These are phyloP conservation scores for Atherinosoma microstoma DNA, from an alignment of 2,797 vertebrate species.

Conservation along the genomic window DNA sequence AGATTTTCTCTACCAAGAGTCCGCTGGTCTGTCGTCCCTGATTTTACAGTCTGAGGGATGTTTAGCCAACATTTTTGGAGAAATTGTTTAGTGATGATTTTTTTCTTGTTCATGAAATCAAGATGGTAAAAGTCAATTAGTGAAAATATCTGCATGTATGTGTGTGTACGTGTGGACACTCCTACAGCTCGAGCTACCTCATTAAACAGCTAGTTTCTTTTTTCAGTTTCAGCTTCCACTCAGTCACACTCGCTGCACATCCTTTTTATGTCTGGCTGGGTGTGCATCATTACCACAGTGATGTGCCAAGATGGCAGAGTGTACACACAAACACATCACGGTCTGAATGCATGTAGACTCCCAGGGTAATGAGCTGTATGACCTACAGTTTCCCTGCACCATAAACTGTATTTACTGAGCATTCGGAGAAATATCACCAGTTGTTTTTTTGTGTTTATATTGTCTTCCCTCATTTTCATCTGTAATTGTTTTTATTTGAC, in stretches of 20 bases:
- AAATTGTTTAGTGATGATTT: too few relatives aligned
- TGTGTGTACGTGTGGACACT: background rate
- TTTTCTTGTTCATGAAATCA: too few relatives aligned
- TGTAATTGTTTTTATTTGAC: background rate
- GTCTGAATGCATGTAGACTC: background rate
- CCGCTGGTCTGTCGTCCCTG: too few relatives aligned
- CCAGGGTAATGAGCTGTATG: background rate
- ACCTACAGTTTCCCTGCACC: background rate
- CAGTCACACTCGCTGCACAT: background rate
- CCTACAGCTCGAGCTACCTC: background rate
- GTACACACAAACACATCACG: background rate
- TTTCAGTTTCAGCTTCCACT: background rate
- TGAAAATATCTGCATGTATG: background rate
- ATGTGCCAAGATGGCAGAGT: background rate
- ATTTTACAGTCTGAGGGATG: too few relatives aligned
- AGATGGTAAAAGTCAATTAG: too few relatives aligned
- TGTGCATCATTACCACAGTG: background rate
- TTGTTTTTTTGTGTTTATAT: background rate
- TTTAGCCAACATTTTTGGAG: too few relatives aligned
- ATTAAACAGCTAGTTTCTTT: background rate
- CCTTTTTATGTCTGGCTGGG: background rate
- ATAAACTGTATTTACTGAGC: background rate
- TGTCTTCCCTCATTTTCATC: background rate
- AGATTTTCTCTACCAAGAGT: too few relatives aligned
- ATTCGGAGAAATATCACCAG: background rate